A percentile compares a stretch with the other conserved stretches of the same genome.
phyloP scores from a whole-genome alignment of 2,797 vertebrate genomes.

The Neostethus bicornis region DNA sequence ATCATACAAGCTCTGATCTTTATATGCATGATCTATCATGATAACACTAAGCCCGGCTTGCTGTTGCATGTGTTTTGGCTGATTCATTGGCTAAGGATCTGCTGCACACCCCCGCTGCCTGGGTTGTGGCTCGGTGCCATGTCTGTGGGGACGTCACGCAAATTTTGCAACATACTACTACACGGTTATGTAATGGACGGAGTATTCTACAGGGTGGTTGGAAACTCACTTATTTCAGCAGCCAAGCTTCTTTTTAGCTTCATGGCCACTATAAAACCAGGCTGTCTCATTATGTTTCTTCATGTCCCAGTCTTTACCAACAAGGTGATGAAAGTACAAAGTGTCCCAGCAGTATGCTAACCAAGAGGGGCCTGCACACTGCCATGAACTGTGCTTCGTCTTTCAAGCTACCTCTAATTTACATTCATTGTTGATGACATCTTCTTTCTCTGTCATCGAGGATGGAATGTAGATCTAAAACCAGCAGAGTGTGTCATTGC shows the following conservation, averaged over 20 bases:
- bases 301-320: constrained; percentile 19
- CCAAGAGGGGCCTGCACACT: constrained; percentile 9
- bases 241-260: constrained; percentile 33
- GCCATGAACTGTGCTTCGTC: not conserved
- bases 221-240: constrained; percentile 44
- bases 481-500: constrained; percentile 57
- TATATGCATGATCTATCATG: constrained; percentile 18
- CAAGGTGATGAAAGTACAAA: constrained; percentile 30
- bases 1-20: constrained; percentile 20
- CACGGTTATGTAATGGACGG: constrained; percentile 32
- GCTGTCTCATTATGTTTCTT: constrained; percentile 18
- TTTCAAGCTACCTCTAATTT: constrained; percentile 7
- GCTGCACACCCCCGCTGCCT: constrained; percentile 11
- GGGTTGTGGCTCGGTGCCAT: constrained; percentile 18
- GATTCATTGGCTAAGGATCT: constrained; percentile 45
- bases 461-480: constrained; percentile 48
- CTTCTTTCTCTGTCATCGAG: constrained; percentile 14
- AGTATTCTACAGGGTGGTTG: constrained; percentile 18
- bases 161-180: constrained; percentile 18
- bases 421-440: not conserved
- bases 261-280: constrained; percentile 17
- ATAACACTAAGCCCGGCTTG: constrained; percentile 19
- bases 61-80: constrained; percentile 28
- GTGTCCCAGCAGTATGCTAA: constrained; percentile 28
- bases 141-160: constrained; percentile 31